Percentiles rank a stretch among this genome's conserved stretches.
These are phyloP conservation scores for Apamea monoglypha DNA, from an alignment of 2,888 invertebrate genomes.

Conservation along the genomic window DNA sequence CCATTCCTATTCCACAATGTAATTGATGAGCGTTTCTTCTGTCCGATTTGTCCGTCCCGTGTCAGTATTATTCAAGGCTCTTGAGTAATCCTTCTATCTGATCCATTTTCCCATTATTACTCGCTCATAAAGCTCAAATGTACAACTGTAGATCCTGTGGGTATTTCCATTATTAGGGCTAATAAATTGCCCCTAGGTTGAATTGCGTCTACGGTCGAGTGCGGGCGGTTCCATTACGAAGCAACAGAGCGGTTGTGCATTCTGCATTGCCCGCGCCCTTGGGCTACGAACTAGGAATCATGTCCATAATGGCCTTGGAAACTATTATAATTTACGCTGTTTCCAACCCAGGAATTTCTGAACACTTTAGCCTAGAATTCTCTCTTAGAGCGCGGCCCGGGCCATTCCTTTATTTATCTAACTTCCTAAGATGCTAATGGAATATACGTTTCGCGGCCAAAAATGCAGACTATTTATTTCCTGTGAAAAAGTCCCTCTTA, in stretches of 20 bases:
- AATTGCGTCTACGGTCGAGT: conserved; percentile 59
- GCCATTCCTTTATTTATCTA: conserved; percentile 56
- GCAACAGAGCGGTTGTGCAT: conserved; percentile 59
- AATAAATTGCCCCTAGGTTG: conserved; percentile 58
- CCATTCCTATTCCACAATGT: conserved; percentile 35
- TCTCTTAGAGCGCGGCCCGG: conserved; percentile 40
- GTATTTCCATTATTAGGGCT: conserved; percentile 56
- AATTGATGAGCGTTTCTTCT: conserved; percentile 40
- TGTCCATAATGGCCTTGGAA: conserved; percentile 57
- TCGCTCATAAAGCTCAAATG: conserved; percentile 45
- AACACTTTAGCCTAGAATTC: conserved; percentile 39
- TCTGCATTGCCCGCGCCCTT: conserved; percentile 61
- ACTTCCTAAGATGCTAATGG: conserved; percentile 50
- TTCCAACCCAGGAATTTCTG: conserved; percentile 45
- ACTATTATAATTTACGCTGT: conserved; percentile 54
- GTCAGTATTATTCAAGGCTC: conserved; percentile 27
- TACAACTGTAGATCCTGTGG: conserved; percentile 45
- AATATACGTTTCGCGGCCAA: conserved; percentile 33
- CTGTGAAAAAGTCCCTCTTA: conserved; percentile 18
- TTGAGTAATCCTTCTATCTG: conserved; percentile 37
- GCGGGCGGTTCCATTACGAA: conserved; percentile 51
- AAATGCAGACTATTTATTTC: conserved; percentile 45
- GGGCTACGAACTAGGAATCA: conserved; percentile 58
- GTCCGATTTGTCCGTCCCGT: conserved; percentile 30
- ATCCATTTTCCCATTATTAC: conserved; percentile 48